A percentile compares a stretch with the other conserved stretches of the same genome.
These are phyloP conservation scores for Drosophila repletoides DNA, from an alignment of 1,140 invertebrate species.

Conservation along the genomic window DNA sequence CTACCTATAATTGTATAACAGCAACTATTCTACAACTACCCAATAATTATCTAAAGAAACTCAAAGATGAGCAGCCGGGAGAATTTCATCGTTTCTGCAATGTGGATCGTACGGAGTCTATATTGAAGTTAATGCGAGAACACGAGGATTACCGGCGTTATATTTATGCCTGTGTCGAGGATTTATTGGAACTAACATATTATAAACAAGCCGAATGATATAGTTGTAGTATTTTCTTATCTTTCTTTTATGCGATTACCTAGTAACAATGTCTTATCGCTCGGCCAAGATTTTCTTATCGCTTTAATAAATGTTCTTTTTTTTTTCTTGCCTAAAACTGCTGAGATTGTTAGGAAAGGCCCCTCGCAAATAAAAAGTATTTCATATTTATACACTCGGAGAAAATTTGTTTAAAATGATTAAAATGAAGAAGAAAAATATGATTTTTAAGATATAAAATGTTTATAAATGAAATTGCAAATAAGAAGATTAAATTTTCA, in stretches of 20 bases:
- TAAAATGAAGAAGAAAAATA: too few relatives aligned
- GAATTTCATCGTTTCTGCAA: conserved; percentile 69
- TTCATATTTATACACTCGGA: background rate
- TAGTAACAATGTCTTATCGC: conserved; percentile 50
- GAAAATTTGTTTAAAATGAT: too few relatives aligned
- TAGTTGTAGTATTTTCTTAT: background rate
- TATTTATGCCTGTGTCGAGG: conserved; percentile 65
- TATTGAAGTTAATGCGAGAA: conserved; percentile 47
- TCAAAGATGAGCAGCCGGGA: conserved; percentile 52
- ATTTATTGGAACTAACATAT: conserved; percentile 68
- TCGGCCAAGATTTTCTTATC: conserved; percentile 40
- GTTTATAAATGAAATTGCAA: too few relatives aligned
- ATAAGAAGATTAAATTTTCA: too few relatives aligned
- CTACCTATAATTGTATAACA: conserved; percentile 63
- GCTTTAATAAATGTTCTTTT: background rate
- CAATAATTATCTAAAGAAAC: conserved; percentile 58
- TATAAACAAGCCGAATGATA: conserved; percentile 43
- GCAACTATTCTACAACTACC: conserved; percentile 65
- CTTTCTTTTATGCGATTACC: background rate
- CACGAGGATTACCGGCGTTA: conserved; percentile 52
- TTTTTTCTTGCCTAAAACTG: too few relatives aligned
- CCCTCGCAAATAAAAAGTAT: background rate
- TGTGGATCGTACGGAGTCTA: conserved; percentile 55
- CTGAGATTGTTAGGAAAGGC: background rate
- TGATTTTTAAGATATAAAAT: too few relatives aligned